Evolutionary conservation across 53 echinoderm and acorn worm genomes (phyloP), one percentile per base, ranked within the genome.

Genomic region (Holothuria leucospilota): DNA sequence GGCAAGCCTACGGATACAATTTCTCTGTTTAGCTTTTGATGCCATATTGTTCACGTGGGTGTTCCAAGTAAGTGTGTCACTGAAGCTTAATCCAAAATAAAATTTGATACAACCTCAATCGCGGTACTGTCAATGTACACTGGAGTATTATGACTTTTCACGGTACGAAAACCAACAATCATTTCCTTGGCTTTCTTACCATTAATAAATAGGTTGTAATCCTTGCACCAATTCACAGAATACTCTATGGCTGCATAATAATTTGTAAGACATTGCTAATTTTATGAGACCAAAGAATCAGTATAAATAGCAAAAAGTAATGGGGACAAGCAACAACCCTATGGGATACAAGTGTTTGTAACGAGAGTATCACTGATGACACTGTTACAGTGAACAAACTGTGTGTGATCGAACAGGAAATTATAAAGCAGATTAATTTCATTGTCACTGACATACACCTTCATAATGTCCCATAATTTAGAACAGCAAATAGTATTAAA

Each of bases 291-390:
- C 10, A 29, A 25, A 6, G 68, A 68, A 25, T 68, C 68, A 6
- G 68, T 68, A 30, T 68, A 68, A 25, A 68, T 68, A 28, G 20
- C 68, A 68, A 68, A 68, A 20, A 68, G 68, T 68, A 68, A 68
- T n/a, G 68, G 68, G 68, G 68, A 68, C 26, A 68, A 10, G 25
- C 68, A 68, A 68, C 68, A 68, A 68, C 68, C 68, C 26, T 68
- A 24, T 68, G 68, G 68, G n/a, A 68, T 24, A n/a, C 68, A n/a
- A 68, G 68, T 68, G 25, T 68, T 68, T 28, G 5, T 68, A 20
- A 68, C 68, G 20, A 68, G 25, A 20, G 0, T 21, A 66, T 68
- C 23, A 68, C 68, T 24, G 20, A 21, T 68, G 25, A 68, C 68
- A n/a, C 68, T n/a, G 25, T 68, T 68, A 68, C 68, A 68, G 20